Base-by-base conservation (phyloP, 1,140 invertebrate genomes). In the Wasmannia auropunctata region DNA sequence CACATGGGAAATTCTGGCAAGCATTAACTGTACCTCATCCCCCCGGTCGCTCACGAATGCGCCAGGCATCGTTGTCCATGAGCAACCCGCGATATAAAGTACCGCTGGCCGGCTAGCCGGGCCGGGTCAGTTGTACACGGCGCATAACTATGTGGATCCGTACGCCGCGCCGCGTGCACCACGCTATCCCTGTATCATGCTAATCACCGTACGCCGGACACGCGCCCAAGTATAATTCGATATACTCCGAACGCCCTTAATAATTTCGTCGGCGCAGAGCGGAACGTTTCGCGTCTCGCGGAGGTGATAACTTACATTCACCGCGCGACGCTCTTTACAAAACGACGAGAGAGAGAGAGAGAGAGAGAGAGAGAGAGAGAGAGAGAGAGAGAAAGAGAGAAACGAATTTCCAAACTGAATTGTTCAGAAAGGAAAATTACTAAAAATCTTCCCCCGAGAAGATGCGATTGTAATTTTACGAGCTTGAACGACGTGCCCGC, bases 1-100 rank as follows among this genome's bases (percentile, higher is more conserved):
- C 88, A 89, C 86, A 81, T 89, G 88, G 88, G 88, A 89, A 89
- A 89, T 89, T 87, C 86, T 75, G 81, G 67, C 69, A 37, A 77
- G 81, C 58, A 85, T 87, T 87, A 89, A 80, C 74, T 89, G 85
- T 86, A 76, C 69, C 69, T 87, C 76, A 87, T 89, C 74, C 74
- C 67, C 80, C 87, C 77, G 70, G 37, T 67, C 58, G 40, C 22
- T 87, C 85, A 89, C 80, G 87, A 89, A 89, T 89, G 72, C 86
- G 70, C 54, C 69, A 16, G 69, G 74, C 83, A 80, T 85, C 80
- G 75, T 75, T 60, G 75, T 76, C 60, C 74, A 60, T 54, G 86
- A 85, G 76, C 72, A 85, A n/a, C 79, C 65, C 87, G 43, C 76
- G 51, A 81, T 70, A 83, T 88, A 84, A 88, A 87, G 74, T 89